A percentile compares a stretch with the other conserved stretches of the same genome.
phyloP scores from a whole-genome alignment of 2,888 invertebrate species.

The Ernsta delagoae region DNA sequence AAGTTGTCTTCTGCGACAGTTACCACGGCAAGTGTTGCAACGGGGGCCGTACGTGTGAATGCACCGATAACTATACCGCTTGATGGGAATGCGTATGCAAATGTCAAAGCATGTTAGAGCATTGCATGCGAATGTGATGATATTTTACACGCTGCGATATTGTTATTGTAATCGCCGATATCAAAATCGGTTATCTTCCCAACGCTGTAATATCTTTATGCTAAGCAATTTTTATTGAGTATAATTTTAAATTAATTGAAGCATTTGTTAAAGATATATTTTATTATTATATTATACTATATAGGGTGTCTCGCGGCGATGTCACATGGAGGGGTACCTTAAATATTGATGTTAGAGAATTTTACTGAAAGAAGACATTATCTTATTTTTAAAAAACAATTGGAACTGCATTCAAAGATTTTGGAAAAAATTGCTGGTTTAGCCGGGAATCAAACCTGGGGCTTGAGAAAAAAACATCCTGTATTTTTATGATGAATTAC shows the following conservation, averaged over 20 bases:
- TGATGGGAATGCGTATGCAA: constrained; percentile 31
- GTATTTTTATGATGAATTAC: too few species aligned
- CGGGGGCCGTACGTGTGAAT: constrained; percentile 18
- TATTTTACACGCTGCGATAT: constrained; percentile 32
- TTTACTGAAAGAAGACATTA: too few species aligned
- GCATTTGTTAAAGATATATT: constrained; percentile 1
- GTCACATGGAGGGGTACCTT: too few species aligned
- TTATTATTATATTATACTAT: too few species aligned
- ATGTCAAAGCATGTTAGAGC: constrained; percentile 32
- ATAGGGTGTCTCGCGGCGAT: too few species aligned
- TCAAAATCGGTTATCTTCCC: constrained; percentile 23
- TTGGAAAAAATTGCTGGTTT: too few species aligned
- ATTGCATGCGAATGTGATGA: constrained; percentile 28
- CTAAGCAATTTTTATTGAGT: neutral
- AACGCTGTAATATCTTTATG: constrained; percentile 10
- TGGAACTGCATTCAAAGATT: too few species aligned
- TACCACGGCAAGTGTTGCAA: constrained; percentile 19
- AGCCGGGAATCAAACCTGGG: too few species aligned
- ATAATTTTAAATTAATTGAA: neutral
- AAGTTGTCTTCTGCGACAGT: constrained; percentile 13
- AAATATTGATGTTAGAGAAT: too few species aligned
- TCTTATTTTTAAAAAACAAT: too few species aligned
- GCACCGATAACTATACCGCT: constrained; percentile 16
- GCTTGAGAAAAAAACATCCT: too few species aligned
- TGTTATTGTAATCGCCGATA: constrained; percentile 32